Base-by-base conservation (phyloP, 2,113 vertebrate species). In the Grus americana region DNA sequence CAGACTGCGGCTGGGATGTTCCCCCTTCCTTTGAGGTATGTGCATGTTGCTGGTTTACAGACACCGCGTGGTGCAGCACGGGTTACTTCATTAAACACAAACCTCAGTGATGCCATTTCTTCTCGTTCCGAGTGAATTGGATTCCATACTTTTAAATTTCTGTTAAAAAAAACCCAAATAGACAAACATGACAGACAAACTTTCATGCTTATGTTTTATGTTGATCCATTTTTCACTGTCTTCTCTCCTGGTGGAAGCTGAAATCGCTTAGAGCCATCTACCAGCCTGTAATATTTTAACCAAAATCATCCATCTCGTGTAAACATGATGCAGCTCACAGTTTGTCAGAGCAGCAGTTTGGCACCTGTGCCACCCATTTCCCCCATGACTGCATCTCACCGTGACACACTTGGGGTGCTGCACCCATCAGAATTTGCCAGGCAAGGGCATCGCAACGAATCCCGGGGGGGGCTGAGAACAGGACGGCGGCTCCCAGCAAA, bases 31-130 rank as follows among this genome's bases (percentile, higher is more conserved):
- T 72, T 47, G 54, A 95, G 74, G 66, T 58, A 76, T 13, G 44
- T 94, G 67, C 81, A 30, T 15, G 85, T 94, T 94, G 72, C 91
- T 40, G 29, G 83, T 95, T 97, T 88, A 82, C 52, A 88, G 94
- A 94, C 79, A 83, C 79, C 9, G 55, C 88, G 18, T 52, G 65
- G 73, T 83, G 76, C 93, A 96, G 84, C 95, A 74, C 22, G 83
- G 42, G 88, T 96, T 95, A 90, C 76, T 94, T 96, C 94, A 66
- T 86, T 83, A 92, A 86, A 91, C 75, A 90, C 74, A 72, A 75
- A 92, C 61, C 74, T 97, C 87, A 93, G 90, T 61, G 89, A 88
- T 55, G 72, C n/a, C 47, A 46, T 86, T 93, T 94, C 93, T 97
- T 92, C 91, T 93, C 58, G 10, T 89, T 82, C 57, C 26, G 27